Evolutionary conservation across 1,140 invertebrate species (phyloP), one percentile per base, ranked within the genome.

Genomic region (Drosophila sechellia): DNA sequence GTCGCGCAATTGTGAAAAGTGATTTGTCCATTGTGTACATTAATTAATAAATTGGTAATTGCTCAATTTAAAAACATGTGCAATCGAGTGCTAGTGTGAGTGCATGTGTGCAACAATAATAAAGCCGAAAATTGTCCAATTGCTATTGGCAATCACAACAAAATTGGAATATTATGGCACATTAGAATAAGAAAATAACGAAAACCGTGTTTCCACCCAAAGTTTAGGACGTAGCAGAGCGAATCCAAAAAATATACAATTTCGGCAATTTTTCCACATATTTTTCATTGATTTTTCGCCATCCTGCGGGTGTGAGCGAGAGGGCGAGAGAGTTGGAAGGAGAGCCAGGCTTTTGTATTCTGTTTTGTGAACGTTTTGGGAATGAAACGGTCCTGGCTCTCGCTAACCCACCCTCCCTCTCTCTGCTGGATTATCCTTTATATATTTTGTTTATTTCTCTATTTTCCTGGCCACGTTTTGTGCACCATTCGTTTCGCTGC

Each of bases 271-370:
- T 86, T 87, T 89, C 42, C 79, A 83, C 65, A 87, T 87, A 87
- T 89, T 83, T 86, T 87, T 87, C 83, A 87, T 87, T 87, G 83
- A 87, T 87, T 87, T 87, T 87, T 87, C 83, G 73, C 61, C 70
- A 64, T 81, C 63, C 61, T 60, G 61, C 43, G 45, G 63, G 50
- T 42, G 59, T 50, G 56, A 59, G 72, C 22, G 31, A 42, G 37
- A 58, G 64, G 34, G 43, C 2, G 54, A 31, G 13, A 43, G 58
- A 39, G 61, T 31, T 52, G 25, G 12, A 37, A 25, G 13, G 50
- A 69, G 64, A 57, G 42, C 43, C 70, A 71, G 77, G 78, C 77
- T 61, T 77, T 64, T 57, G 59, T 81, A 48, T 77, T 81, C 75
- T 79, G 69, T 85, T 78, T 78, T 83, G 70, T 79, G 58, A 57